phyloP scores from a whole-genome alignment of 1,140 invertebrate species.

The Phymorhynchus buccinoides region DNA sequence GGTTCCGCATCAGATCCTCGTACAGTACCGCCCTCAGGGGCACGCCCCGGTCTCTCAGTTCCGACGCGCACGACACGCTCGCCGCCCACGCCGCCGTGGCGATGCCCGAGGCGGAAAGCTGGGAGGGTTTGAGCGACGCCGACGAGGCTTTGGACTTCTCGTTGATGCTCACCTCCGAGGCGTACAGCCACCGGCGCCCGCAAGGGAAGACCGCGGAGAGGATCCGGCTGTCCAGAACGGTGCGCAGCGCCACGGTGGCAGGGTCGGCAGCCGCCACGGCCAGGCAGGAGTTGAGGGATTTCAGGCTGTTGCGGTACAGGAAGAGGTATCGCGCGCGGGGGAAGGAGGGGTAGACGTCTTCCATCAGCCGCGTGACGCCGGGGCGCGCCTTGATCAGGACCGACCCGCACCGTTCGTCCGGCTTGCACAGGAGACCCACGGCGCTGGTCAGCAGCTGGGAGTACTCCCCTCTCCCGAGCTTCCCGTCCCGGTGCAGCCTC shows the following conservation, averaged over 20 bases:
- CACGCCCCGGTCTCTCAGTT: constrained; percentile 57
- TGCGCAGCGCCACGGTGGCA: constrained; percentile 53
- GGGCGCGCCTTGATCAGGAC: constrained; percentile 64
- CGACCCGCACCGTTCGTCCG: constrained; percentile 61
- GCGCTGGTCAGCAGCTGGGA: constrained; percentile 63
- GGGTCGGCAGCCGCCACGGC: constrained; percentile 55
- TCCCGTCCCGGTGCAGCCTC: constrained; percentile 53
- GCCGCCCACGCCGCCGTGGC: constrained; percentile 64
- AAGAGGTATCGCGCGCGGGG: constrained; percentile 64
- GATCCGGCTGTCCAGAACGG: constrained; percentile 61
- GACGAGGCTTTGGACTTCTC: constrained; percentile 50
- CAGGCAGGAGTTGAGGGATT: constrained; percentile 62
- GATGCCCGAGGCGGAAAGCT: constrained; percentile 56
- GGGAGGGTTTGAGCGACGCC: constrained; percentile 40
- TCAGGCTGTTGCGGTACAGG: constrained; percentile 67
- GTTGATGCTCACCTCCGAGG: constrained; percentile 56
- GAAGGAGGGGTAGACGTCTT: constrained; percentile 58
- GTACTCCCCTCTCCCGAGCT: constrained; percentile 60
- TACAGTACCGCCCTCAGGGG: constrained; percentile 64
- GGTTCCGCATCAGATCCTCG: constrained; percentile 67
- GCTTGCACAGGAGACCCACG: constrained; percentile 67
- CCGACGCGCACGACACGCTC: constrained; percentile 55
- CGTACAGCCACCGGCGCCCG: constrained; percentile 57
- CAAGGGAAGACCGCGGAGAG: constrained; percentile 63
- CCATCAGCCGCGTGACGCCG: constrained; percentile 57